phyloP scores from a whole-genome alignment of 2,113 vertebrate species.

The Otis tarda region DNA sequence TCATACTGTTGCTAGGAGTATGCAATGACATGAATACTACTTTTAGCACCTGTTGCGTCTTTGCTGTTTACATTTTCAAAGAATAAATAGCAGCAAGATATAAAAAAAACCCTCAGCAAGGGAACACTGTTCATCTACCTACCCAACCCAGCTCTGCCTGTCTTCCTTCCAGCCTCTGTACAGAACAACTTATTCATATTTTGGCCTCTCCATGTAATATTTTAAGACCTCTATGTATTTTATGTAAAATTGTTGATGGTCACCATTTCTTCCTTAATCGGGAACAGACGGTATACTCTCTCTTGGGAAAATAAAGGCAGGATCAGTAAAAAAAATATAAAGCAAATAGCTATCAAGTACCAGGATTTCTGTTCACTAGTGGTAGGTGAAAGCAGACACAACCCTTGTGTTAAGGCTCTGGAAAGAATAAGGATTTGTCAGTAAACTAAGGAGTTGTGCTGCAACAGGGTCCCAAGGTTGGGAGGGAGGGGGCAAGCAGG shows the following conservation, averaged over 20 bases:
- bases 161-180: background rate
- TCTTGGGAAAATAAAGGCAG: background rate
- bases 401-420: background rate
- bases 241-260: background rate
- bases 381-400: background rate
- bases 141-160: background rate
- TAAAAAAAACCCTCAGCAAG: background rate
- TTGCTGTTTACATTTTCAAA: slow-evolving; percentile 24
- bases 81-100: background rate
- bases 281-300: background rate
- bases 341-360: background rate
- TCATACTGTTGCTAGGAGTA: slow-evolving; percentile 39
- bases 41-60: slow-evolving; percentile 38
- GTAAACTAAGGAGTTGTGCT: background rate
- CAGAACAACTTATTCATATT: background rate
- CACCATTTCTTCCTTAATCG: background rate
- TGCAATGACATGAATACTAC: background rate
- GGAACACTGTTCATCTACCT: background rate
- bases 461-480: background rate
- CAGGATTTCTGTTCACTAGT: background rate
- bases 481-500: background rate
- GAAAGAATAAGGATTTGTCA: background rate
- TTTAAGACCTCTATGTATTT: background rate
- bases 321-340: background rate
- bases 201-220: background rate